Evolutionary conservation across 2,797 vertebrate genomes (phyloP).

Genomic region (Xiphorhynchus erythropygius): DNA sequence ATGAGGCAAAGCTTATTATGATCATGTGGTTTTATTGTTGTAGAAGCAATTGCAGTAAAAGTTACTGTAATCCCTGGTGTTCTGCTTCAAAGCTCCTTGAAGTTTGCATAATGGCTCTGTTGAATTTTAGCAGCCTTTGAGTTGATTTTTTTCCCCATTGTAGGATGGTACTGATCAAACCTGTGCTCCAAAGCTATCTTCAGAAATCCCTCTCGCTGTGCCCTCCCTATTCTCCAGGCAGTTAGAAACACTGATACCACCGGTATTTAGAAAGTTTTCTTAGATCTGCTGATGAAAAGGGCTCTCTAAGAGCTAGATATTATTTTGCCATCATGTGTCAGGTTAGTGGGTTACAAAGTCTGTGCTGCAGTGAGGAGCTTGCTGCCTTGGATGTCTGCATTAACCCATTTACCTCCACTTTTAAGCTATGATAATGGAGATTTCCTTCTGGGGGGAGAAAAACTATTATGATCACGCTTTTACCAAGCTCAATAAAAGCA

Average conservation of each 20-base stretch:
- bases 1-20: not conserved
- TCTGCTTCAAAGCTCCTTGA: constrained; percentile 2
- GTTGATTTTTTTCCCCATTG: not conserved
- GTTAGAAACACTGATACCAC: not conserved
- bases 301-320: not conserved
- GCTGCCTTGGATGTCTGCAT: not conserved
- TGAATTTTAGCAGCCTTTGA: constrained; percentile 24
- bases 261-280: not conserved
- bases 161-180: not conserved
- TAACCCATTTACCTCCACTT: not conserved
- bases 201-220: not conserved
- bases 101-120: not conserved
- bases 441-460: not conserved
- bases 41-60: not conserved
- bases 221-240: not conserved
- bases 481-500: not conserved
- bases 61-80: not conserved
- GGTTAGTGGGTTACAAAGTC: constrained; percentile 39
- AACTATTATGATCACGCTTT: not conserved
- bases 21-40: not conserved
- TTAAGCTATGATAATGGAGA: not conserved
- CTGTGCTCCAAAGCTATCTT: not conserved
- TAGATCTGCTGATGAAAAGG: constrained; percentile 27
- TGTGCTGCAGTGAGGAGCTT: not conserved
- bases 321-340: not conserved